These are phyloP conservation scores for Tromatobia lineatoria DNA, from an alignment of 2,888 invertebrate species.

Conservation along the genomic window DNA sequence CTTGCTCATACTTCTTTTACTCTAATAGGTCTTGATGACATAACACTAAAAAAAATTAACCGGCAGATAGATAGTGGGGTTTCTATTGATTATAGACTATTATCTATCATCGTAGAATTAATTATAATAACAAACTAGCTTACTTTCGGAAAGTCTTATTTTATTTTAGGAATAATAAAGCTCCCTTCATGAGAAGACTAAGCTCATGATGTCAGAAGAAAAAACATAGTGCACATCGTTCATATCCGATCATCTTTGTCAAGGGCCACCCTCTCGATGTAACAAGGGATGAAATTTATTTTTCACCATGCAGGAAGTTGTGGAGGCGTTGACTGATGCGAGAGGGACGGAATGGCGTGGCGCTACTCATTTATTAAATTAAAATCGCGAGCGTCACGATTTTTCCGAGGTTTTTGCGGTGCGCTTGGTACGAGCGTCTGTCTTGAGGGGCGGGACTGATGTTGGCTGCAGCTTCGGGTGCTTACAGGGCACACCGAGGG, in stretches of 20 bases:
- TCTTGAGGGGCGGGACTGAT: conserved; percentile 11
- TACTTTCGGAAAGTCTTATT: too few species aligned
- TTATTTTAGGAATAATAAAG: background rate
- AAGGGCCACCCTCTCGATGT: conserved; percentile 19
- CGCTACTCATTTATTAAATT: conserved; percentile 62
- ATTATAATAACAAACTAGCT: too few species aligned
- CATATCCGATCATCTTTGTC: conserved; percentile 16
- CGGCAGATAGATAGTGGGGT: too few species aligned
- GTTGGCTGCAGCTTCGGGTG: conserved; percentile 22
- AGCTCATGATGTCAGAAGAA: background rate
- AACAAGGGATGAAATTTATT: conserved; percentile 42
- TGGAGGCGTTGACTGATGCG: conserved; percentile 54
- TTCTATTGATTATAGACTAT: too few species aligned
- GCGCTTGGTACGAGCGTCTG: background rate
- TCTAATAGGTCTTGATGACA: too few species aligned
- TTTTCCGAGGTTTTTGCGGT: conserved; percentile 20
- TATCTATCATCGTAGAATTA: too few species aligned
- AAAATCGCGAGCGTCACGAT: conserved; percentile 54
- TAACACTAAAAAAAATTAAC: too few species aligned
- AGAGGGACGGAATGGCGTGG: conserved; percentile 14
- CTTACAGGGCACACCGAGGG: conserved; percentile 13
- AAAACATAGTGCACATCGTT: background rate
- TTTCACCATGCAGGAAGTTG: background rate
- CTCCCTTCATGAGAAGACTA: background rate
- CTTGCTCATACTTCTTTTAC: too few species aligned